Conservation (phyloP, 1,140 invertebrate species). For the Zaprionus capensis region DNA sequence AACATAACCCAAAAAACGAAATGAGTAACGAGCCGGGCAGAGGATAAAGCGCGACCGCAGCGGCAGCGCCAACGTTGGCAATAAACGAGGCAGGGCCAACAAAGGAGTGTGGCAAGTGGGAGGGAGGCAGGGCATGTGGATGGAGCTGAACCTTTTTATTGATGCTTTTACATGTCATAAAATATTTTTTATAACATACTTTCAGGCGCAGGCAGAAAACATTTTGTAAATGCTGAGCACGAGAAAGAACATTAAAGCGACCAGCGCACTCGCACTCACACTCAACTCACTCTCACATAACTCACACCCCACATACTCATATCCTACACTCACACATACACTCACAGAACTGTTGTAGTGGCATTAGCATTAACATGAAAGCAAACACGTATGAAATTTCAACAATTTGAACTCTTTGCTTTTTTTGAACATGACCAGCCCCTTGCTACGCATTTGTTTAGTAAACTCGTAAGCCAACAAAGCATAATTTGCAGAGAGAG, state of each 20-base stretch:
- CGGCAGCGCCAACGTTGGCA: slow-evolving; percentile 40
- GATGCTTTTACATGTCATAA: slow-evolving; percentile 82
- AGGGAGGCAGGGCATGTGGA: not conserved
- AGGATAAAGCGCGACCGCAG: slow-evolving; percentile 66
- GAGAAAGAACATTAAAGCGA: slow-evolving; percentile 32
- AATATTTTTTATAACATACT: slow-evolving; percentile 82
- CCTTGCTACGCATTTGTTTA: slow-evolving; percentile 36
- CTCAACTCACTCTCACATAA: not conserved
- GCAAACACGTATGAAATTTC: slow-evolving; percentile 61
- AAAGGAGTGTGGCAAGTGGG: not conserved
- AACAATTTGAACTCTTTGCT: slow-evolving; percentile 66
- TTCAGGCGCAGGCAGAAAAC: slow-evolving; percentile 52
- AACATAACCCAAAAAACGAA: slow-evolving; percentile 54
- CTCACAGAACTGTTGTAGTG: slow-evolving; percentile 39
- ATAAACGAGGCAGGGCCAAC: slow-evolving; percentile 53
- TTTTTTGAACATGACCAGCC: slow-evolving; percentile 1
- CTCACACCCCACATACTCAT: not conserved
- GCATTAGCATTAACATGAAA: slow-evolving; percentile 68
- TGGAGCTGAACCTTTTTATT: slow-evolving; percentile 67
- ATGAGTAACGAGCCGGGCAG: slow-evolving; percentile 61
- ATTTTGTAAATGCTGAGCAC: slow-evolving; percentile 60
- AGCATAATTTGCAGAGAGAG: slow-evolving; percentile 46
- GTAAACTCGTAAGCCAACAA: slow-evolving; percentile 57
- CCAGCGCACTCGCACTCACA: slow-evolving; percentile 6
- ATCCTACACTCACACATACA: not conserved